A percentile compares a stretch with the other conserved stretches of the same genome.
These are phyloP conservation scores for Galemys pyrenaicus DNA, from an alignment of 2,113 vertebrate genomes.

Conservation along the genomic window DNA sequence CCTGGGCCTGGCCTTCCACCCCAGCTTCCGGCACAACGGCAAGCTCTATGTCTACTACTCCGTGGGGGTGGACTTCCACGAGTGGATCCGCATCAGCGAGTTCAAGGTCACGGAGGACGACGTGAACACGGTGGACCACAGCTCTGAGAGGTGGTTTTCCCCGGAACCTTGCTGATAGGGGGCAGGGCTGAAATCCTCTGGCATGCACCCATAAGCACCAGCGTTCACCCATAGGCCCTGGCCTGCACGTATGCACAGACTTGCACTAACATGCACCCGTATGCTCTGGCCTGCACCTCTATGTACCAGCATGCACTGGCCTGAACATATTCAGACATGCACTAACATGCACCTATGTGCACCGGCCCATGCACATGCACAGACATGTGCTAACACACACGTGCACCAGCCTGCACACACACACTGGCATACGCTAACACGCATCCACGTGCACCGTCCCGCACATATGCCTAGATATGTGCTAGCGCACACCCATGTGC, in stretches of 20 bases:
- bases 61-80: conserved; percentile 88
- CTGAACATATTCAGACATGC: no score
- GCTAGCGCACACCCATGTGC: no score
- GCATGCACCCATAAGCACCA: neutral
- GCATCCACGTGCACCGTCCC: no score
- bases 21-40: conserved; percentile 90
- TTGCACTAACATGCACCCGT: neutral
- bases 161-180: no score
- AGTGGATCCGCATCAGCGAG: conserved; percentile 96
- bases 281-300: no score
- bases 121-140: conserved; percentile 93
- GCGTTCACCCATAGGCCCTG: neutral
- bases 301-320: no score
- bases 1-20: conserved; percentile 94
- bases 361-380: no score
- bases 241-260: neutral
- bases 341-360: no score
- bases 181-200: neutral
- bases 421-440: no score
- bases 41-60: conserved; percentile 97
- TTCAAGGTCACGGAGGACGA: conserved; percentile 91
- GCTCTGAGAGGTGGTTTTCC: conserved; percentile 92
- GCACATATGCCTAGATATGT: no score
- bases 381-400: no score
- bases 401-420: no score